A percentile compares a stretch with the other conserved stretches of the same genome.
These are phyloP conservation scores for Bombus soroeensis DNA, from an alignment of 1,140 invertebrate species.

Conservation along the genomic window DNA sequence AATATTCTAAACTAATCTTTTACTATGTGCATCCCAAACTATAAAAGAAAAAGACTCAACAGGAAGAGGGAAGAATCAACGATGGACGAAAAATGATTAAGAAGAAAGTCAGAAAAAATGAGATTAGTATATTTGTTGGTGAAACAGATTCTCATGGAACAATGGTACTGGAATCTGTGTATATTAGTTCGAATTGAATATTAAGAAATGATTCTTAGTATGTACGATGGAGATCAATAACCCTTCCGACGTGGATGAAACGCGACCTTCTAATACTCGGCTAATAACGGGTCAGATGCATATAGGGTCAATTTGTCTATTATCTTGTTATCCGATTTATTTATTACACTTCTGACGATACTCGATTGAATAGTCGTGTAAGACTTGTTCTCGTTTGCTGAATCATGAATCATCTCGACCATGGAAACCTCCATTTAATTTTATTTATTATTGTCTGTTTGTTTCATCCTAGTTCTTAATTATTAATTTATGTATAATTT, in stretches of 20 bases:
- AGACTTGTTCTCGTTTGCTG: background rate
- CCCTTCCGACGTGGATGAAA: constrained; percentile 35
- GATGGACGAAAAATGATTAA: background rate
- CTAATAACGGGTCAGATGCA: constrained; percentile 77
- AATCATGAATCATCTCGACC: background rate
- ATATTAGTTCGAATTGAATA: background rate
- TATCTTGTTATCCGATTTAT: constrained; percentile 79
- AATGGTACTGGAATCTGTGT: background rate
- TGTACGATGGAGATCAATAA: background rate
- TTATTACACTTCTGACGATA: constrained; percentile 71
- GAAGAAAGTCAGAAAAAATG: background rate
- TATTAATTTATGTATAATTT: background rate
- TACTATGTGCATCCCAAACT: no score
- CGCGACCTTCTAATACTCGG: constrained; percentile 74
- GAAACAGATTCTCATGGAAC: background rate
- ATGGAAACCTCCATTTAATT: background rate
- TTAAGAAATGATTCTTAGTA: background rate
- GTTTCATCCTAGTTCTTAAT: background rate
- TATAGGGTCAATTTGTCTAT: constrained; percentile 80
- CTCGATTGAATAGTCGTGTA: background rate
- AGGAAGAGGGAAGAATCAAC: background rate
- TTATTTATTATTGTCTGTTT: background rate
- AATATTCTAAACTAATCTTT: no score
- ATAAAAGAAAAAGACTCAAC: no score
- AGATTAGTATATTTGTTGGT: background rate